Percentiles rank a stretch among this genome's conserved stretches.
Conservation (phyloP, 35 echinoderm and acorn worm species). For the Anneissia japonica region DNA sequence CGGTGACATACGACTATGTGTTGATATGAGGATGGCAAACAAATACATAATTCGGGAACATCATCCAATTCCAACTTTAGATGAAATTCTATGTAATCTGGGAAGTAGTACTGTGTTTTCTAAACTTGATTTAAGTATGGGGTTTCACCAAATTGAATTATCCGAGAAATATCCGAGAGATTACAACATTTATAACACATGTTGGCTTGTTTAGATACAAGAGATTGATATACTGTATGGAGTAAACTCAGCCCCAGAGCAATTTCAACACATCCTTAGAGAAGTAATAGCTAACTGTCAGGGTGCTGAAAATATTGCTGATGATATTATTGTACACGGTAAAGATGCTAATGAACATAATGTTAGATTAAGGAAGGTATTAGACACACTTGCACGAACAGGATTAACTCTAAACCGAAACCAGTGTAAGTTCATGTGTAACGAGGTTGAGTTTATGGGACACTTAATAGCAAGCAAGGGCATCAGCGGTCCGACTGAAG, state of each 20-base stretch:
- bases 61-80: constrained; percentile 39
- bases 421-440: constrained; percentile 47
- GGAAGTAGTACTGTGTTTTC: constrained; percentile 22
- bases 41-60: constrained; percentile 44
- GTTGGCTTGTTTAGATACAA: constrained; percentile 19
- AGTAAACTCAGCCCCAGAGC: background rate
- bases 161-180: background rate
- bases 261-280: constrained; percentile 16
- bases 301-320: constrained; percentile 26
- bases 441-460: constrained; percentile 37
- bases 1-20: constrained; percentile 41
- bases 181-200: constrained; percentile 40
- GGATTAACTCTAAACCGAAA: constrained; percentile 35
- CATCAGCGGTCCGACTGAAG: constrained; percentile 22
- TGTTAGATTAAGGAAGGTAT: background rate
- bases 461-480: constrained; percentile 30
- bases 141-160: constrained; percentile 21
- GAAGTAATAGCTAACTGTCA: constrained; percentile 9
- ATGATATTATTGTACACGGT: constrained; percentile 34
- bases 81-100: constrained; percentile 27
- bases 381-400: constrained; percentile 3
- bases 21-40: constrained; percentile 63
- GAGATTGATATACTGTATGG: constrained; percentile 10
- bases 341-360: constrained; percentile 7
- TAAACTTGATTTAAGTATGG: constrained; percentile 41